phyloP scores from a whole-genome alignment of 2,888 invertebrate species.

The Mesorhabditis sp. region DNA sequence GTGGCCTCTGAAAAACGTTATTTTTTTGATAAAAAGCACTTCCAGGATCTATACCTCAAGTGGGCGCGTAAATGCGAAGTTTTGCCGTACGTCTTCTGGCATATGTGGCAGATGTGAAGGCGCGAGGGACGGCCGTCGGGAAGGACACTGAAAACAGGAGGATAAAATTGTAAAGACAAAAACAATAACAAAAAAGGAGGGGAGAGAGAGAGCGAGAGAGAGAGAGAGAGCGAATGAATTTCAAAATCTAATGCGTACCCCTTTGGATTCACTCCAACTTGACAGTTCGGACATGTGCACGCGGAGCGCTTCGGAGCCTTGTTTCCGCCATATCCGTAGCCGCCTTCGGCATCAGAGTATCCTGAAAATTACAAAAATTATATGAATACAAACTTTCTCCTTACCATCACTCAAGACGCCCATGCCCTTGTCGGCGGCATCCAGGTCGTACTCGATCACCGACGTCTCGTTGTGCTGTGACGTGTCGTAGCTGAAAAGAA shows the following conservation, averaged over 20 bases:
- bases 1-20: conserved; percentile 27
- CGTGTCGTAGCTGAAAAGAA: background rate
- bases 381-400: too few relatives aligned
- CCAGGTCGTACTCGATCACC: background rate
- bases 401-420: background rate
- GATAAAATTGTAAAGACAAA: background rate
- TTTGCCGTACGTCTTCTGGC: conserved; percentile 52
- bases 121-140: conserved; percentile 38
- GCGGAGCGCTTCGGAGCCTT: conserved; percentile 71
- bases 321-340: conserved; percentile 1
- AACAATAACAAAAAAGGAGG: background rate
- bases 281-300: conserved; percentile 93
- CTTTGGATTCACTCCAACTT: conserved; percentile 28
- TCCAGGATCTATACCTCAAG: conserved; percentile 8
- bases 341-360: too few relatives aligned
- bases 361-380: too few relatives aligned
- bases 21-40: background rate
- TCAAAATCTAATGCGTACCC: conserved; percentile 23
- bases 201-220: too few relatives aligned
- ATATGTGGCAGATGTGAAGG: conserved; percentile 55
- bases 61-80: conserved; percentile 16
- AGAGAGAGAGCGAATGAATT: too few relatives aligned
- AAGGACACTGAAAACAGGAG: conserved; percentile 20
- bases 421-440: conserved; percentile 2
- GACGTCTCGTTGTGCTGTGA: too few relatives aligned